Evolutionary conservation across 92 coral and sea anemone species (phyloP).

Genomic region (Muricea muricata): DNA sequence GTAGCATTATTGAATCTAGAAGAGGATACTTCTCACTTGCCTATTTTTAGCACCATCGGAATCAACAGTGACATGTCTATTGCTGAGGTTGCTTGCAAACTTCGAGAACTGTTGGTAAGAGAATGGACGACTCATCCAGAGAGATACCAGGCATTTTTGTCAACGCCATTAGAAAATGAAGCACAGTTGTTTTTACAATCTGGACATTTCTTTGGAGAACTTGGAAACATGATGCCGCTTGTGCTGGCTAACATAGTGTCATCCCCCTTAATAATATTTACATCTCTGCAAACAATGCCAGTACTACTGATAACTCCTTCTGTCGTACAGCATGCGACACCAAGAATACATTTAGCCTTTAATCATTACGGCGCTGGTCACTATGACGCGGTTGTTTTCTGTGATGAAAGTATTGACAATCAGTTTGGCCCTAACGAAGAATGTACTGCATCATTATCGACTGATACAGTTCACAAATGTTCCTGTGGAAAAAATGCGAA

Average conservation of each 20-base stretch:
- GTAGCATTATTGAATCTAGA: constrained; percentile 26
- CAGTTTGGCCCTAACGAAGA: neutral
- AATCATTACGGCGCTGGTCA: constrained; percentile 66
- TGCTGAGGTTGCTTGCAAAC: neutral
- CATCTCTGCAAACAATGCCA: constrained; percentile 66
- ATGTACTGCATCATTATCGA: neutral
- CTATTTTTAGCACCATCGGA: too few relatives aligned
- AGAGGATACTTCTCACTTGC: too few relatives aligned
- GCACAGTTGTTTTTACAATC: constrained; percentile 58
- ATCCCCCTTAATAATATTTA: constrained; percentile 59
- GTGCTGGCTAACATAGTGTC: constrained; percentile 73
- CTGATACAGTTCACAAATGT: neutral
- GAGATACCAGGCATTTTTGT: constrained; percentile 60
- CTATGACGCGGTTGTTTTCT: constrained; percentile 7
- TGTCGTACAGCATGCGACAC: constrained; percentile 41
- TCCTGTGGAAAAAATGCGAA: constrained; percentile 4
- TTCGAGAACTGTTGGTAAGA: constrained; percentile 52
- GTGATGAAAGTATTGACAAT: neutral
- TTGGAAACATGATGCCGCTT: constrained; percentile 71
- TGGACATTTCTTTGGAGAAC: constrained; percentile 69
- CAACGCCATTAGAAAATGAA: constrained; percentile 32
- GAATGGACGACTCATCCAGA: constrained; percentile 68
- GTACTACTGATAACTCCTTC: constrained; percentile 66
- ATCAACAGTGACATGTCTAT: neutral
- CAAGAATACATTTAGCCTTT: constrained; percentile 62